Evolutionary conservation across 2,797 vertebrate species (phyloP).

Genomic region (Eulemur mongoz): DNA sequence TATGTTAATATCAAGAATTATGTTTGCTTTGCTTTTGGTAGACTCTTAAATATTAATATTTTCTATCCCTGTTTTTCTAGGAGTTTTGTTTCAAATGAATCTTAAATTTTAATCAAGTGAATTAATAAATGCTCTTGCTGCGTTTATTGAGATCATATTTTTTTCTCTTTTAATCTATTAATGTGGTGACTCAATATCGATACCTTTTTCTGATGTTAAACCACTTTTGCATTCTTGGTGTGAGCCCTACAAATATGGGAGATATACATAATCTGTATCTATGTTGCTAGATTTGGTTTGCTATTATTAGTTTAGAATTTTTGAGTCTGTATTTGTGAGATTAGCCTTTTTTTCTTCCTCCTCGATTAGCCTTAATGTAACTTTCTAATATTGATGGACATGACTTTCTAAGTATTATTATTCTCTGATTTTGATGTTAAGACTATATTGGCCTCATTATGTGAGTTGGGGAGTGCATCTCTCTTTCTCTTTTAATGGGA

Average conservation of each 20-base stretch:
- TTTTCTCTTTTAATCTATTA: background rate
- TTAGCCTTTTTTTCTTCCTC: no score
- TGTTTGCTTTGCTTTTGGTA: background rate
- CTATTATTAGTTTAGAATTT: background rate
- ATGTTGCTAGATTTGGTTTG: background rate
- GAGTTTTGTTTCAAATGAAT: background rate
- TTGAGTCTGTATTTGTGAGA: background rate
- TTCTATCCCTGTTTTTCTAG: background rate
- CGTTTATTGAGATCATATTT: background rate
- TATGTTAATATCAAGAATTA: background rate
- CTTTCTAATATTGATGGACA: background rate
- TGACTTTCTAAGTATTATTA: background rate
- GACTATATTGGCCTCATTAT: background rate
- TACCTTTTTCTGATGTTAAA: slow-evolving; percentile 44
- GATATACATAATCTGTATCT: slow-evolving; percentile 3
- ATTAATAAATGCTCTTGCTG: background rate
- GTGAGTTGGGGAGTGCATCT: background rate
- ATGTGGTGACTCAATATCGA: background rate
- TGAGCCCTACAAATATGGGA: background rate
- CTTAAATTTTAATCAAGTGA: background rate
- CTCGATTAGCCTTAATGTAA: background rate
- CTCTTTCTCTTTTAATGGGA: background rate
- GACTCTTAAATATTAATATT: background rate
- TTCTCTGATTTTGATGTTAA: background rate
- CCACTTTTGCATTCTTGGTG: background rate